Evolutionary conservation across 2,888 invertebrate species (phyloP).

Genomic region (Apodemia duryi): DNA sequence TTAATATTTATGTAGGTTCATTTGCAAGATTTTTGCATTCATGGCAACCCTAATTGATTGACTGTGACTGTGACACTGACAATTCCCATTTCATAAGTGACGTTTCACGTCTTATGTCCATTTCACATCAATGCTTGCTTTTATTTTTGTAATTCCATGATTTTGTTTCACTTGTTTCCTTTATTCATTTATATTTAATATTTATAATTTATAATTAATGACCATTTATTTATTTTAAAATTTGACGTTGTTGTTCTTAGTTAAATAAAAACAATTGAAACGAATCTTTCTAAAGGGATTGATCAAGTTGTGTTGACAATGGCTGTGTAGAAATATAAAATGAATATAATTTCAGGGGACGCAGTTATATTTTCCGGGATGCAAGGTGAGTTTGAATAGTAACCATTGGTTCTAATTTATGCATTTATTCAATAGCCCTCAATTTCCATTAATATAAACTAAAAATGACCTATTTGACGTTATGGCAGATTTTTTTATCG

Average conservation of each 20-base stretch:
- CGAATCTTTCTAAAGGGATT: not conserved
- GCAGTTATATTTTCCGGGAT: conserved; percentile 81
- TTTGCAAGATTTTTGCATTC: not conserved
- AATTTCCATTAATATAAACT: too few relatives aligned
- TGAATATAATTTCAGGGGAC: conserved; percentile 78
- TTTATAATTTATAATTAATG: not conserved
- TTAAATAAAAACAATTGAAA: conserved; percentile 11
- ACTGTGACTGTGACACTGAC: conserved; percentile 6
- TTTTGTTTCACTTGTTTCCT: conserved; percentile 5
- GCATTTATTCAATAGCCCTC: not conserved
- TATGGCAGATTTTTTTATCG: not conserved
- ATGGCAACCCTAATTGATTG: conserved; percentile 18
- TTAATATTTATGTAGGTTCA: not conserved
- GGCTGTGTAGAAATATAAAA: conserved; percentile 22
- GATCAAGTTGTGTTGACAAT: not conserved
- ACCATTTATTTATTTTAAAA: not conserved
- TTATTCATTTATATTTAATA: conserved; percentile 4
- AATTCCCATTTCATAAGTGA: not conserved
- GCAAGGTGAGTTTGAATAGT: conserved; percentile 71
- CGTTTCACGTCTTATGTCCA: not conserved
- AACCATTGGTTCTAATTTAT: not conserved
- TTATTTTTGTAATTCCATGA: conserved; percentile 13
- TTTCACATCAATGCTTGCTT: conserved; percentile 7
- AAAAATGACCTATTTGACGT: not conserved
- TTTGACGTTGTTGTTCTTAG: not conserved